These are phyloP conservation scores for Prinia subflava DNA, from an alignment of 2,113 vertebrate genomes.

Conservation along the genomic window DNA sequence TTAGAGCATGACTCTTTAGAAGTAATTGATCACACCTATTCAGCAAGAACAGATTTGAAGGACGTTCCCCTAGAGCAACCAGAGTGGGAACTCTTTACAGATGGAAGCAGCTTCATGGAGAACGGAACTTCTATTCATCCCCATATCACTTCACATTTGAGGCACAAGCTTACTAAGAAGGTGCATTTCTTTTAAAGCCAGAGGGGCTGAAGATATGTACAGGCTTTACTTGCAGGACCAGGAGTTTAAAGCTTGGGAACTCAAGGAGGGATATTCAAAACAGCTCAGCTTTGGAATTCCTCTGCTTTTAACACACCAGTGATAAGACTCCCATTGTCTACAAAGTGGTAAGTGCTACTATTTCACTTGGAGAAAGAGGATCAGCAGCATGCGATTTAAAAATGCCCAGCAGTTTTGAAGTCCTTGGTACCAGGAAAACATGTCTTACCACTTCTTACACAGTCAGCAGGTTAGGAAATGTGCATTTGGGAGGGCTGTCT, in stretches of 20 bases:
- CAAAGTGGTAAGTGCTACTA: neutral
- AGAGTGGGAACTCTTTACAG: too few relatives aligned
- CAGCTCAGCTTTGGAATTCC: neutral
- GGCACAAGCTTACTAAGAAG: neutral
- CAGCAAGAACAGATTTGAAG: too few relatives aligned
- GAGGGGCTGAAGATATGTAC: neutral
- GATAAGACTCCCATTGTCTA: constrained; percentile 27
- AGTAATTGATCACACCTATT: too few relatives aligned
- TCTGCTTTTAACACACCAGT: neutral
- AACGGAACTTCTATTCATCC: neutral
- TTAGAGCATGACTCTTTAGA: too few relatives aligned
- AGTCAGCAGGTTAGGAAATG: neutral
- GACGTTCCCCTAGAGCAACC: too few relatives aligned
- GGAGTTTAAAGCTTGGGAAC: neutral
- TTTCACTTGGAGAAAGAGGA: neutral
- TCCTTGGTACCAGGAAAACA: neutral
- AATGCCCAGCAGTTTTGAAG: neutral
- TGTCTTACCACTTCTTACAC: neutral
- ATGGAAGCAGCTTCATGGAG: too few relatives aligned
- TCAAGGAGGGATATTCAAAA: constrained; percentile 34
- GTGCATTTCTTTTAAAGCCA: neutral
- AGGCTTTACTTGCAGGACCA: neutral
- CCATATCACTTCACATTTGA: neutral
- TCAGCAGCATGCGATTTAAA: neutral
- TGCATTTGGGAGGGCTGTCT: neutral